phyloP scores from a whole-genome alignment of 2,113 vertebrate species.

The Oenanthe oenanthe region DNA sequence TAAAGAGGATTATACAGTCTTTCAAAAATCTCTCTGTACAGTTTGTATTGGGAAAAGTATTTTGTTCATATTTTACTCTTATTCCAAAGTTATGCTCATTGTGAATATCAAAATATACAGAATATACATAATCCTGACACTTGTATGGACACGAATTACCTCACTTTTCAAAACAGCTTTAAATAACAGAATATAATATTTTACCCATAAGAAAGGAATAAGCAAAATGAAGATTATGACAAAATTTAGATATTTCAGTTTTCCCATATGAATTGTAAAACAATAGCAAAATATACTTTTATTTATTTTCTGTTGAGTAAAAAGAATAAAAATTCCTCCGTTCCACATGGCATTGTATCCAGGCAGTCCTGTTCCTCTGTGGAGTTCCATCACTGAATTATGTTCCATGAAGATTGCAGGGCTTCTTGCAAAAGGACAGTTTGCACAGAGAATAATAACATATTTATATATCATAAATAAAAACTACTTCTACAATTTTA shows the following conservation, averaged over 20 bases:
- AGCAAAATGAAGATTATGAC: not conserved
- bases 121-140: not conserved
- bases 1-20: not conserved
- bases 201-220: not conserved
- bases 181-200: not conserved
- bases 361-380: not conserved
- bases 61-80: not conserved
- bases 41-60: not conserved
- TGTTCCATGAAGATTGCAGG: not conserved
- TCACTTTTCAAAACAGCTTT: not conserved
- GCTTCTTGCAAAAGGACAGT: not conserved
- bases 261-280: not conserved
- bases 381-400: not conserved
- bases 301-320: not conserved
- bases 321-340: not conserved
- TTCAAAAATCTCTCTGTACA: not conserved
- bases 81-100: not conserved
- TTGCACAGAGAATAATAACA: not conserved
- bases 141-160: not conserved
- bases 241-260: not conserved
- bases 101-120: not conserved
- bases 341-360: not conserved
- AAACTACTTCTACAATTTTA: not conserved
- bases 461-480: not conserved
- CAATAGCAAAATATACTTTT: not conserved